Percentiles rank a stretch among this genome's conserved stretches.
Evolutionary conservation across 2,797 vertebrate genomes (phyloP).

Genomic region (Austrolebias charrua): DNA sequence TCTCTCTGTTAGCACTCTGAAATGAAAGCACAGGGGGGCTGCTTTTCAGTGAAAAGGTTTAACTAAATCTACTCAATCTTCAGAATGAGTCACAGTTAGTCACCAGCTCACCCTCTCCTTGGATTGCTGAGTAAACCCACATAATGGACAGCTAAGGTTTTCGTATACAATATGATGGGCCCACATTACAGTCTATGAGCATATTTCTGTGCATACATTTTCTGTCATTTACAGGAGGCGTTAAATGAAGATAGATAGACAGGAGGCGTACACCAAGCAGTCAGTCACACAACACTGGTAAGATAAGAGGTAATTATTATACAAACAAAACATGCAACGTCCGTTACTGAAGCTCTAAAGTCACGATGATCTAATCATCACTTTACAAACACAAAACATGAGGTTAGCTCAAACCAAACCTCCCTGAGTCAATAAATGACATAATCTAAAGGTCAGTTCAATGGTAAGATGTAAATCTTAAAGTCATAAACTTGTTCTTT

Average conservation of each 20-base stretch:
- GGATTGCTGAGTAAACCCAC: constrained; percentile 12
- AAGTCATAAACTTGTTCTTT: constrained; percentile 14
- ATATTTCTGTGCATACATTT: constrained; percentile 5
- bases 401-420: constrained; percentile 15
- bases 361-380: constrained; percentile 22
- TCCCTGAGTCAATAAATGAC: constrained; percentile 49
- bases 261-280: neutral
- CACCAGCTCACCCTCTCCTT: constrained; percentile 16
- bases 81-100: constrained; percentile 59
- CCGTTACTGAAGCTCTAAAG: constrained; percentile 9
- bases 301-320: constrained; percentile 11
- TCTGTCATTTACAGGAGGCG: neutral
- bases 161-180: neutral
- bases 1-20: constrained; percentile 31
- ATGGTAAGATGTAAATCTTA: constrained; percentile 17
- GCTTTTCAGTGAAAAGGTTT: constrained; percentile 24
- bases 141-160: constrained; percentile 6
- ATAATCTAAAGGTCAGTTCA: constrained; percentile 26
- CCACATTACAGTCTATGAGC: neutral
- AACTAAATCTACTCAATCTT: constrained; percentile 37
- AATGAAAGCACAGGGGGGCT: constrained; percentile 20
- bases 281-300: neutral
- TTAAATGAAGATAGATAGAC: no score
- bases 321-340: constrained; percentile 15
- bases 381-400: constrained; percentile 37